Evolutionary conservation across 1,140 invertebrate species (phyloP).

Genomic region (Sogatella furcifera): DNA sequence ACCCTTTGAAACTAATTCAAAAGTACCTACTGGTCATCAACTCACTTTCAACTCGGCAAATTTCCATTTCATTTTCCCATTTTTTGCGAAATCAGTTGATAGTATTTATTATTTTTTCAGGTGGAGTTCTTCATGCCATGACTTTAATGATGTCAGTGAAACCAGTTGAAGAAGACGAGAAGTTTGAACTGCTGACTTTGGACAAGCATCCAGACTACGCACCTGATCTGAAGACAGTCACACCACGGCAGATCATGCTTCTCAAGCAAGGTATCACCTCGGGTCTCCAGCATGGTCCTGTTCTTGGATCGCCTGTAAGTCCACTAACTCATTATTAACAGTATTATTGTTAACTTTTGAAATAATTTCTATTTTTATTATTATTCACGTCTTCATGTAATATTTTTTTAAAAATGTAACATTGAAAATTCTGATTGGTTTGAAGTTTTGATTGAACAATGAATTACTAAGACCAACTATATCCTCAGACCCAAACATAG

Average conservation of each 20-base stretch:
- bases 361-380: no score
- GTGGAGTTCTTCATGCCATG: slow-evolving; percentile 15
- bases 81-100: neutral
- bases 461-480: no score
- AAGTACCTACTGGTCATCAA: no score
- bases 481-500: no score
- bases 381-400: no score
- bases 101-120: slow-evolving; percentile 12
- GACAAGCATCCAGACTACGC: slow-evolving; percentile 52
- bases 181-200: slow-evolving; percentile 37
- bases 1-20: no score
- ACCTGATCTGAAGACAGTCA: slow-evolving; percentile 47
- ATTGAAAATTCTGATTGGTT: no score
- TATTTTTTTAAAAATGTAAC: no score
- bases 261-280: slow-evolving; percentile 48
- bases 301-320: slow-evolving; percentile 53
- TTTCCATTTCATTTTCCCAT: neutral
- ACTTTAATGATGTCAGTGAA: slow-evolving; percentile 19
- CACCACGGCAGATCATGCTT: slow-evolving; percentile 44
- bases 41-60: no score
- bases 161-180: slow-evolving; percentile 9
- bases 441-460: no score
- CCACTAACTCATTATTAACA: slow-evolving; percentile 1
- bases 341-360: no score
- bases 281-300: slow-evolving; percentile 57